Percentiles rank a stretch among this genome's conserved stretches.
phyloP scores from a whole-genome alignment of 2,797 vertebrate genomes.

The Rhadinocentrus ornatus region DNA sequence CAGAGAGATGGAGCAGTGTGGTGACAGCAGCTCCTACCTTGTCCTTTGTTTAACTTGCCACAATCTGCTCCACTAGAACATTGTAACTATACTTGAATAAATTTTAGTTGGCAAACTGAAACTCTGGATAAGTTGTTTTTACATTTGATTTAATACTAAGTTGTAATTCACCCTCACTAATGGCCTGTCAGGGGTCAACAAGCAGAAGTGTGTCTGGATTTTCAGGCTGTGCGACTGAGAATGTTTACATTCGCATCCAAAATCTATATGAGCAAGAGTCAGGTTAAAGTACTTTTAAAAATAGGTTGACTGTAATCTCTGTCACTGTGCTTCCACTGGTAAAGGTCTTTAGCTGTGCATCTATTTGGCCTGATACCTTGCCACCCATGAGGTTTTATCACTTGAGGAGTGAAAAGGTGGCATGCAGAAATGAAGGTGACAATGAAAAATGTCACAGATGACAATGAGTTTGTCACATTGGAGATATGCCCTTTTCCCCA shows the following conservation, averaged over 20 bases:
- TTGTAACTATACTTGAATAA: background rate
- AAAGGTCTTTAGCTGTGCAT: constrained; percentile 35
- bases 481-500: constrained; percentile 80
- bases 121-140: constrained; percentile 20
- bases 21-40: constrained; percentile 32
- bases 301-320: constrained; percentile 56
- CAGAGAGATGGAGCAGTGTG: constrained; percentile 47
- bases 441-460: constrained; percentile 82
- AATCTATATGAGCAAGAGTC: constrained; percentile 58
- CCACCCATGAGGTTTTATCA: constrained; percentile 33
- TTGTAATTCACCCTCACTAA: constrained; percentile 46
- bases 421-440: constrained; percentile 62
- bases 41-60: constrained; percentile 24
- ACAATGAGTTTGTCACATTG: constrained; percentile 74
- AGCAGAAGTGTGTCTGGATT: constrained; percentile 47
- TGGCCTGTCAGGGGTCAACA: constrained; percentile 46
- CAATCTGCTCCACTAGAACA: constrained; percentile 16
- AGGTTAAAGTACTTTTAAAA: constrained; percentile 1
- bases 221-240: constrained; percentile 48
- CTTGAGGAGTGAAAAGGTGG: constrained; percentile 49
- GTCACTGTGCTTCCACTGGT: background rate
- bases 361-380: constrained; percentile 24
- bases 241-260: constrained; percentile 79
- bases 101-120: constrained; percentile 24
- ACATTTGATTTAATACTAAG: constrained; percentile 59